Conservation (phyloP, 2,888 invertebrate species). For the Macrosiphum euphorbiae region DNA sequence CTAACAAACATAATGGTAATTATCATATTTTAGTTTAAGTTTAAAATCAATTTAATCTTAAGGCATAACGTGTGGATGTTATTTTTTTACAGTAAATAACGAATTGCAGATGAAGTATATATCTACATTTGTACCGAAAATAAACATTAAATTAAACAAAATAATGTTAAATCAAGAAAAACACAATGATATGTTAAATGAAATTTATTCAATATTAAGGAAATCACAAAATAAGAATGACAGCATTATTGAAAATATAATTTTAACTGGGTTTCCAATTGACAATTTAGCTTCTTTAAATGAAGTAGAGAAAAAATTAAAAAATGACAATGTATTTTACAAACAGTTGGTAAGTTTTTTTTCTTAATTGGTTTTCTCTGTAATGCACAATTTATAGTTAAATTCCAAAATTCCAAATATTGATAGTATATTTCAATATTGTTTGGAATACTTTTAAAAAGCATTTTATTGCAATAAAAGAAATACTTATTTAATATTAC, state of each 20-base stretch:
- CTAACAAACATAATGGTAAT: background rate
- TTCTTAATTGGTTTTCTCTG: too few relatives aligned
- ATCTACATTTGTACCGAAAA: background rate
- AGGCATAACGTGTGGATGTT: background rate
- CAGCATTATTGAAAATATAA: background rate
- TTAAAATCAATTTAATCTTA: background rate
- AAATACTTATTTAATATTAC: background rate
- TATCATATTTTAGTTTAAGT: background rate
- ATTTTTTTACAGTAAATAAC: constrained; percentile 4
- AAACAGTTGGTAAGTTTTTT: too few relatives aligned
- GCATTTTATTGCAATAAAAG: background rate
- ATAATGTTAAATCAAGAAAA: constrained; percentile 16
- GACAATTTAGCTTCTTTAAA: background rate
- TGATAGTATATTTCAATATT: too few relatives aligned
- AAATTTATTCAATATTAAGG: constrained; percentile 4
- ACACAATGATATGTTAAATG: constrained; percentile 17
- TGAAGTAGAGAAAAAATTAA: constrained; percentile 1
- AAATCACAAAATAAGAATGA: constrained; percentile 8
- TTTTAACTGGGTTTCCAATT: background rate
- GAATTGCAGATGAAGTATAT: constrained; percentile 7
- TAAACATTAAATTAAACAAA: constrained; percentile 9
- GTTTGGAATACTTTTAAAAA: background rate
- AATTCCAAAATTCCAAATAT: too few relatives aligned
- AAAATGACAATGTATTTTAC: background rate
- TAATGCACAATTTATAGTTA: too few relatives aligned